Conservation (phyloP, 2,888 invertebrate species). For the Epistrophella euchroma region DNA sequence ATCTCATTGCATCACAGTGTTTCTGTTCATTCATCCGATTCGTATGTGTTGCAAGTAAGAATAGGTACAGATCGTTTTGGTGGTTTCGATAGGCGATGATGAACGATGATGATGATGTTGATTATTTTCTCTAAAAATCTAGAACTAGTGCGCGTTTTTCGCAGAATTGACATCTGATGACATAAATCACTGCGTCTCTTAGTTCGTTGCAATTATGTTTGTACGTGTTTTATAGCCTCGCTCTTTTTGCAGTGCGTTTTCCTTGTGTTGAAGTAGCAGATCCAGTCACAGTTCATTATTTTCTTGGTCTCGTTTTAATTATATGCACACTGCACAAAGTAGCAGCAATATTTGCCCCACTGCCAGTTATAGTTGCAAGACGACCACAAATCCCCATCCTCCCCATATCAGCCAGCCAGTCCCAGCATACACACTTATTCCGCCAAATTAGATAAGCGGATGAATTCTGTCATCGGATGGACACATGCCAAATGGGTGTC, state of each 20-base stretch:
- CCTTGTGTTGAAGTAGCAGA: constrained; percentile 61
- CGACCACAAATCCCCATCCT: not conserved
- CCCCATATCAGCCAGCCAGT: not conserved
- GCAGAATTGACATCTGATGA: constrained; percentile 71
- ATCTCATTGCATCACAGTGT: constrained; percentile 75
- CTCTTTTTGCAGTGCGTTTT: constrained; percentile 1
- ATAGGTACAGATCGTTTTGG: not conserved
- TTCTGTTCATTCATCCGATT: constrained; percentile 72
- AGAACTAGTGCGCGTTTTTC: constrained; percentile 65
- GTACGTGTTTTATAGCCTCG: not conserved
- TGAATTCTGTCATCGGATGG: constrained; percentile 75
- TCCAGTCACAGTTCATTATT: constrained; percentile 73
- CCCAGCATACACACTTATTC: constrained; percentile 35
- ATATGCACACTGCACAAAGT: constrained; percentile 38
- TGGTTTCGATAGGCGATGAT: not conserved
- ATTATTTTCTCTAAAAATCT: constrained; percentile 59
- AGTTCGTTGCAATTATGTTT: constrained; percentile 52
- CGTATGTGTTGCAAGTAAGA: constrained; percentile 20
- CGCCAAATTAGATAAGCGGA: constrained; percentile 67
- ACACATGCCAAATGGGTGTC: constrained; percentile 75
- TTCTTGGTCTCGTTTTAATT: constrained; percentile 60
- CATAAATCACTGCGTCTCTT: constrained; percentile 63
- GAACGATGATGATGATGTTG: constrained; percentile 52
- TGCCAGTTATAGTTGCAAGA: not conserved
- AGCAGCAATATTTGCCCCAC: not conserved